Evolutionary conservation across 1,140 invertebrate genomes (phyloP), one percentile per base, ranked within the genome.

Genomic region (Geopemphigus sp.): DNA sequence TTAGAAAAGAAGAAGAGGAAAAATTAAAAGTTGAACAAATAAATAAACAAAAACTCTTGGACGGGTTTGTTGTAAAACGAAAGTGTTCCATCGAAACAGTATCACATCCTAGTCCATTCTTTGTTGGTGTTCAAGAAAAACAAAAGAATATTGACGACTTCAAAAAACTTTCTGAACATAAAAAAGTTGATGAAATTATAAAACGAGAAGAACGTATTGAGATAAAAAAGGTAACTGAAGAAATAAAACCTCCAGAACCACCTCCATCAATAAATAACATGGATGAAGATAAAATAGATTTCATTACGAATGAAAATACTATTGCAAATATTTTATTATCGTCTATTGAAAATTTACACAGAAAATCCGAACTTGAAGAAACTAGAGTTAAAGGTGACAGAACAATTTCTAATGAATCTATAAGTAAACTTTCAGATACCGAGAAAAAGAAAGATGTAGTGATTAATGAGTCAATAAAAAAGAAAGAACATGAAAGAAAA

Each of bases 401-500:
- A 81, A 73, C 66, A 17, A 61, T 22, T 57, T 81, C 80, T 2
- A 70, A 70, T 6, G 64, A 70, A 72, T 81, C 66, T 15, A 53
- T 61, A 26, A 81, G n/a, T 4, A 59, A 70, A 61, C 24, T 45
- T 45, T 39, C 22, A 24, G 47, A 68, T 32, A 22, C 54, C 17
- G 72, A 66, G 1, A 72, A 80, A 63, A 82, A 76, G 68, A 80
- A 81, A 57, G 78, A 82, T 11, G 15, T 32, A 19, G 15, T 32
- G 12, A 39, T 19, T 5, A 78, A 59, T 50, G 80, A 82, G 61
- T 45, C 54, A n/a, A 80, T 66, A 50, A 81, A 68, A 74, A 83
- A 82, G 54, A 84, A 85, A 82, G 84, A 84, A 15, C 81, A 83
- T 57, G 83, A 83, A 74, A 83, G 82, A 61, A 81, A 70, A 63